Base-by-base conservation (phyloP, 2,113 vertebrate species). In the Sarotherodon lohbergeri region DNA sequence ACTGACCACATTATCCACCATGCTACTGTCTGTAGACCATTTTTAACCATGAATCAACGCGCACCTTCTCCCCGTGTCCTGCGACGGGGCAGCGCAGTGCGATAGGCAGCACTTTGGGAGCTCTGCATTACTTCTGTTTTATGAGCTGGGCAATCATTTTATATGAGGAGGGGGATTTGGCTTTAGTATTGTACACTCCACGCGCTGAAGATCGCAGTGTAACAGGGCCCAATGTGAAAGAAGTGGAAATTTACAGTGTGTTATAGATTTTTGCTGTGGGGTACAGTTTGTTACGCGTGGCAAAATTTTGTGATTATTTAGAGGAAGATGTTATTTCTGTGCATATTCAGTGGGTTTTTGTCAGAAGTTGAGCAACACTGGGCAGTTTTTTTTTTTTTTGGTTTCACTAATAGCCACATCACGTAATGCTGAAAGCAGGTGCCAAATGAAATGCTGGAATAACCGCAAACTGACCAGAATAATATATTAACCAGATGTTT, bases 1-100 rank as follows among this genome's bases (percentile, higher is more conserved):
- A 93, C 88, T 93, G 88, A 94, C 92, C 93, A 94, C 92, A 93
- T 94, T 95, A 95, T 88, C 89, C 91, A 85, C 88, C 85, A 78
- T 79, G 79, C 82, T 82, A 55, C 90, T 87, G 90, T 91, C 92
- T 76, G 66, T 82, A 83, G 90, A 86, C 91, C 93, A 78, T 86
- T 89, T 87, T 71, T 3, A 56, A 73, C 54, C 82, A 90, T 93
- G 81, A 93, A 94, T 95, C 92, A 93, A 89, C 87, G 86, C 24
- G 54, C 86, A 84, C 43, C 88, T 73, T 91, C 59, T 32, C 63
- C 10, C 41, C 9, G 7, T 82, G 81, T 89, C 82, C 61, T 54
- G 48, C 3, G 3, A 57, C 46, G 13, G 13, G 34, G 7, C 59
- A 34, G 52, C 4, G 14, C 84, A 50, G 36, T 24, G 22, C 36